Conservation (phyloP, 2,113 vertebrate species). For the Marcusenius ussheri region DNA sequence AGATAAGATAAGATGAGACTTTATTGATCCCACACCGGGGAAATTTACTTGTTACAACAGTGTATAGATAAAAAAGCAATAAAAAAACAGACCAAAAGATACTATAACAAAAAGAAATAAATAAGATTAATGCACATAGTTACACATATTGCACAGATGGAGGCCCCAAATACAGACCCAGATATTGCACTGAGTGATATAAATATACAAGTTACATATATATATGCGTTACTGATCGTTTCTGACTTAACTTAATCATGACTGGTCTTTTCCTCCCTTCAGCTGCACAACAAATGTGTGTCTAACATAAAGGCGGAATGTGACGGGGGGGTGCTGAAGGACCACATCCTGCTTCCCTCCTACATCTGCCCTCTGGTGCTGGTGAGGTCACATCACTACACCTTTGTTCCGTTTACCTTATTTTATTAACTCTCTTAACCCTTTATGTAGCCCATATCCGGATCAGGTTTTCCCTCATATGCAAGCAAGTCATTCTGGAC, state of each 20-base stretch:
- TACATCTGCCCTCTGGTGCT: conserved; percentile 89
- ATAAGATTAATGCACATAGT: too few relatives aligned
- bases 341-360: conserved; percentile 89
- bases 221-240: not conserved
- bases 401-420: not conserved
- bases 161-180: too few relatives aligned
- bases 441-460: not conserved
- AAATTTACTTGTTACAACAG: too few relatives aligned
- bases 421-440: not conserved
- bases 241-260: not conserved
- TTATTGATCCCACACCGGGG: too few relatives aligned
- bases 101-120: too few relatives aligned
- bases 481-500: not conserved
- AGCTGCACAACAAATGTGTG: conserved; percentile 96
- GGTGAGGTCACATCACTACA: conserved; percentile 61
- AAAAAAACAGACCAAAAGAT: too few relatives aligned
- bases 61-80: too few relatives aligned
- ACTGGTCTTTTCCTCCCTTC: not conserved
- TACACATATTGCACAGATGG: too few relatives aligned
- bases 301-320: conserved; percentile 89
- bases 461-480: not conserved
- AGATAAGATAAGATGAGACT: too few relatives aligned
- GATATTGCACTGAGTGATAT: too few relatives aligned
- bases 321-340: conserved; percentile 84
- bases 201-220: too few relatives aligned